Percentiles rank a stretch among this genome's conserved stretches.
These are phyloP conservation scores for Botrylloides violaceus DNA, from an alignment of 23 tunicate genomes.

Conservation along the genomic window DNA sequence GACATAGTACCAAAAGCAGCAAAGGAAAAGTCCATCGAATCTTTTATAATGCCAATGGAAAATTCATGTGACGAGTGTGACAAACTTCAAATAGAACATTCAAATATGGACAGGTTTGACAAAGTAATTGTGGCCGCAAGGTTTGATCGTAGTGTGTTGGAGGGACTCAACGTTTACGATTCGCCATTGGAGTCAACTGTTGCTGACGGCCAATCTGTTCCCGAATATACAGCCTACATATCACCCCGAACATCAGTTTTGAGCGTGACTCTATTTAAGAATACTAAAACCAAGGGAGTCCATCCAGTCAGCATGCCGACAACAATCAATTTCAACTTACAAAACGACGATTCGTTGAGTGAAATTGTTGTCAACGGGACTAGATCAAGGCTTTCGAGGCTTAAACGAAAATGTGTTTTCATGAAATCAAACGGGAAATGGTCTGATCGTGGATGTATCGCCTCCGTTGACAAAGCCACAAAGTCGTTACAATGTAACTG, in stretches of 20 bases:
- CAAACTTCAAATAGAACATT: background rate
- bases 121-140: background rate
- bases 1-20: background rate
- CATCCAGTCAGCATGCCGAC: slow-evolving; percentile 2
- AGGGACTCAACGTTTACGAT: background rate
- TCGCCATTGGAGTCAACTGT: background rate
- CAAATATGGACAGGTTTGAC: background rate
- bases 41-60: background rate
- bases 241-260: background rate
- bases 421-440: background rate
- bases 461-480: background rate
- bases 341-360: slow-evolving; percentile 4
- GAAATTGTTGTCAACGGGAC: background rate
- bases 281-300: background rate
- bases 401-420: slow-evolving; percentile 12
- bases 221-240: background rate
- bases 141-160: background rate
- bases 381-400: background rate
- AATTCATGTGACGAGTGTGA: background rate
- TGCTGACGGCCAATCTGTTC: no score
- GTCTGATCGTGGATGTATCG: slow-evolving; percentile 32
- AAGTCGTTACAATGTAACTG: slow-evolving; percentile 31
- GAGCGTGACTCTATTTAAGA: slow-evolving; percentile 1
- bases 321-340: background rate
- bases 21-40: background rate